Percentiles rank a stretch among this genome's conserved stretches.
Evolutionary conservation across 2,888 invertebrate genomes (phyloP).

Genomic region (Apamea crenata): DNA sequence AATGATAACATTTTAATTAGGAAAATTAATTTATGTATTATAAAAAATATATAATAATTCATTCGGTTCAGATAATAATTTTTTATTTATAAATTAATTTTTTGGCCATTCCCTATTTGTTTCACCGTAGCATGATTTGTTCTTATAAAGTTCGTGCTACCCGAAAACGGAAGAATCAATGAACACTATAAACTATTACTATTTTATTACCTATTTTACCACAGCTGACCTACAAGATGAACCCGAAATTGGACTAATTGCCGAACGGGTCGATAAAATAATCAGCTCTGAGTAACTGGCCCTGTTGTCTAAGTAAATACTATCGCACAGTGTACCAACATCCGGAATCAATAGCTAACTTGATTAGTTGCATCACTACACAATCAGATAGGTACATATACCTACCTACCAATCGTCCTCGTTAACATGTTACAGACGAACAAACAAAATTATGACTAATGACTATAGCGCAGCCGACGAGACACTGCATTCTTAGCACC

Average conservation of each 20-base stretch:
- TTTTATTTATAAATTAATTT: too few species aligned
- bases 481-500: neutral
- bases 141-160: neutral
- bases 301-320: conserved; percentile 37
- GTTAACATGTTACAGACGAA: neutral
- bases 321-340: conserved; percentile 26
- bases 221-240: neutral
- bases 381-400: neutral
- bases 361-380: conserved; percentile 20
- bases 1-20: too few species aligned
- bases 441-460: neutral
- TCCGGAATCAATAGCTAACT: conserved; percentile 30
- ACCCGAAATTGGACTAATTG: conserved; percentile 13
- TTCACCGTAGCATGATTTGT: neutral
- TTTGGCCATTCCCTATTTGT: neutral
- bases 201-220: neutral
- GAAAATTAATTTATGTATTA: too few species aligned
- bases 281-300: neutral
- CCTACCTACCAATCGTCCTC: neutral
- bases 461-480: neutral
- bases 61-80: too few species aligned
- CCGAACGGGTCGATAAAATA: conserved; percentile 8
- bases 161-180: neutral
- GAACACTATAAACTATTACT: too few species aligned
- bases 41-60: too few species aligned